Conservation (phyloP, 2,113 vertebrate species). For the Menidia beryllina region DNA sequence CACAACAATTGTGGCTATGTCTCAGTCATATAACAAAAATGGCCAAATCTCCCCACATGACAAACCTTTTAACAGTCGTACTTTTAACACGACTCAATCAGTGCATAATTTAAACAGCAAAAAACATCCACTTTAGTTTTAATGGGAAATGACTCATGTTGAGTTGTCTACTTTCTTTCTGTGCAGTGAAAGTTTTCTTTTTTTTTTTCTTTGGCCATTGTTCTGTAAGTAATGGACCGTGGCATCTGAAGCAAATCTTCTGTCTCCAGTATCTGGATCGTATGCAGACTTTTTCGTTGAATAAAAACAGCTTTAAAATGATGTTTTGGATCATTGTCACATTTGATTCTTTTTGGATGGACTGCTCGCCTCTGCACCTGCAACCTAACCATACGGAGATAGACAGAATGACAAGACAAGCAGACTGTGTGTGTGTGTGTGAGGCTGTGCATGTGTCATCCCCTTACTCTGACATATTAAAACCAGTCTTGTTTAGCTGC, state of each 20-base stretch:
- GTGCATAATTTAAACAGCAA: neutral
- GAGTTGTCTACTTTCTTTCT: constrained; percentile 59
- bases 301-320: constrained; percentile 33
- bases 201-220: constrained; percentile 8
- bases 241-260: constrained; percentile 67
- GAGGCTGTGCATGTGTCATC: too few species aligned
- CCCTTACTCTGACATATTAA: neutral
- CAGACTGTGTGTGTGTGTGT: neutral
- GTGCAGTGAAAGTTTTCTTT: constrained; percentile 29
- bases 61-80: neutral
- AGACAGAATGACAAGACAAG: constrained; percentile 17
- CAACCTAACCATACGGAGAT: constrained; percentile 1
- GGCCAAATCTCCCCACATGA: neutral
- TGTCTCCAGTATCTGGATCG: constrained; percentile 88
- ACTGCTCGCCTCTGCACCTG: neutral
- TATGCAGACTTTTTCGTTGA: constrained; percentile 33
- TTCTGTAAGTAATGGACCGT: constrained; percentile 40
- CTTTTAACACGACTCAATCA: neutral
- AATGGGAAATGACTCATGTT: constrained; percentile 72
- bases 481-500: neutral
- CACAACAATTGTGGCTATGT: neutral
- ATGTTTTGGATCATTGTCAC: neutral
- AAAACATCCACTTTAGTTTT: constrained; percentile 24
- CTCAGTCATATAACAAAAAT: neutral
- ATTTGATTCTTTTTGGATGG: neutral